These are phyloP conservation scores for Danaus melanippus DNA, from an alignment of 1,140 invertebrate species.

Conservation along the genomic window DNA sequence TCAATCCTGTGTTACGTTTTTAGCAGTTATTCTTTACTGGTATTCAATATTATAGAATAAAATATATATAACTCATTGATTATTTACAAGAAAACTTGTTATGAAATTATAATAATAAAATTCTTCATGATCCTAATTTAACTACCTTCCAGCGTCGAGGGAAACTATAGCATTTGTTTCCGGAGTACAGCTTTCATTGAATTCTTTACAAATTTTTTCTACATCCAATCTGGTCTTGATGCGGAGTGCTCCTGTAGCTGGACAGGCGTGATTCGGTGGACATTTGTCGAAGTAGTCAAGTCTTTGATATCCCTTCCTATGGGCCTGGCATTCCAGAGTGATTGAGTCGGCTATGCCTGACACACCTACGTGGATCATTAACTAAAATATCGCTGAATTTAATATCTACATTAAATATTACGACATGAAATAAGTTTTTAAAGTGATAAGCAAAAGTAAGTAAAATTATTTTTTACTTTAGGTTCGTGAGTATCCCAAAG, in stretches of 20 bases:
- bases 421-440: background rate
- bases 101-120: too few relatives aligned
- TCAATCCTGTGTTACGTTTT: too few relatives aligned
- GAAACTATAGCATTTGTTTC: conserved; percentile 42
- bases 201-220: conserved; percentile 54
- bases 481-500: conserved; percentile 78
- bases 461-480: conserved; percentile 65
- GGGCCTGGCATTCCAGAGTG: conserved; percentile 74
- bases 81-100: too few relatives aligned
- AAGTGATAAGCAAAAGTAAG: background rate
- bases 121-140: too few relatives aligned
- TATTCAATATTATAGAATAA: too few relatives aligned
- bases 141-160: conserved; percentile 63
- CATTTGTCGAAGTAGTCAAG: conserved; percentile 66
- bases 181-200: conserved; percentile 38
- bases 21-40: too few relatives aligned
- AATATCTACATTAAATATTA: conserved; percentile 1
- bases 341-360: conserved; percentile 68
- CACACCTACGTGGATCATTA: conserved; percentile 80
- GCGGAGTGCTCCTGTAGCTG: conserved; percentile 60
- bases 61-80: too few relatives aligned
- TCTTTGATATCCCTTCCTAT: conserved; percentile 72
- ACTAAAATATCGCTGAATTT: conserved; percentile 51
- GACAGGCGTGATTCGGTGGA: conserved; percentile 45
- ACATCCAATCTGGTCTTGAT: conserved; percentile 60